Conservation (phyloP, 2,888 invertebrate genomes). For the Phortica okadai region DNA sequence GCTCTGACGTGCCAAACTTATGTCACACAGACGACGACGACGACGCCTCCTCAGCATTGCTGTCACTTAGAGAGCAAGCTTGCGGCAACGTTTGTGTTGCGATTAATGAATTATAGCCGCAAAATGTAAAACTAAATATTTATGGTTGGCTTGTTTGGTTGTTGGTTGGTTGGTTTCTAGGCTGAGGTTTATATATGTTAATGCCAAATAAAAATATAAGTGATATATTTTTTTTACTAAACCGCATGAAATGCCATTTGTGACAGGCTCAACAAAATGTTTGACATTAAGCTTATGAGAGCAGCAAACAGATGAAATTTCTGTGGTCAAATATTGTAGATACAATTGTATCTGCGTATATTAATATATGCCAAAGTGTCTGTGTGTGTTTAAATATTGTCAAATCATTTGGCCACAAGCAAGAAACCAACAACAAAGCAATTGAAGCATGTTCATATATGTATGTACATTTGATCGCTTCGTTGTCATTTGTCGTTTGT, state of each 20-base stretch:
- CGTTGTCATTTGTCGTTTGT: not conserved
- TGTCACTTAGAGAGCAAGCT: no score
- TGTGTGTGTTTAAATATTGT: conserved; percentile 18
- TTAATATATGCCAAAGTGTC: not conserved
- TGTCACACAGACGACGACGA: no score
- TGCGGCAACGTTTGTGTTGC: not conserved
- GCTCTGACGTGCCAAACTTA: no score
- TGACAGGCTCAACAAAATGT: conserved; percentile 27
- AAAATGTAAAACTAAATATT: not conserved
- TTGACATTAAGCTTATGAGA: conserved; percentile 26
- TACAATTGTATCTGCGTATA: not conserved
- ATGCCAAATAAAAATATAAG: not conserved
- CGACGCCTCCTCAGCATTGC: no score
- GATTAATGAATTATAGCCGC: not conserved
- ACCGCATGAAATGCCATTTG: conserved; percentile 18
- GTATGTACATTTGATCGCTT: not conserved
- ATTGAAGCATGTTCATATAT: not conserved
- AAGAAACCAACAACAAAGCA: conserved; percentile 1
- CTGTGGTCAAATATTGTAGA: conserved; percentile 21
- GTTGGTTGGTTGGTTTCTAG: no score
- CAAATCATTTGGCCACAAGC: conserved; percentile 29
- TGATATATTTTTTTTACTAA: conserved; percentile 12
- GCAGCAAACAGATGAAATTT: conserved; percentile 4
- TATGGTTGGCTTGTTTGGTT: not conserved
- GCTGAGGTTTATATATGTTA: not conserved